Percentiles rank a stretch among this genome's conserved stretches.
Conservation (phyloP, 1,140 invertebrate species). For the Homalodisca vitripennis region DNA sequence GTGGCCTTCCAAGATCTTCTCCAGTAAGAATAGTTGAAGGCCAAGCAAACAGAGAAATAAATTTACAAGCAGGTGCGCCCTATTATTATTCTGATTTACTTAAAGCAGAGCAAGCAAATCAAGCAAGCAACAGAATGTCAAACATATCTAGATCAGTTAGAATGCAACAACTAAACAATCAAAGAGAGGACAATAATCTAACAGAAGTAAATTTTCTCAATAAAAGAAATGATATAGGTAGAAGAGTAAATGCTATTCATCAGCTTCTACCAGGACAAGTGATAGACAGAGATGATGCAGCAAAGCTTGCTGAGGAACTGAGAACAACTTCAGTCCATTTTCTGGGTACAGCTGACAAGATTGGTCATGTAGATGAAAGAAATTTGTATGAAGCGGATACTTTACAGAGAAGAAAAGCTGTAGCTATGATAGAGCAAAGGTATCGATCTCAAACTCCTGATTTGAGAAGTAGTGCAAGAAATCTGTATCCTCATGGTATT, state of each 20-base stretch:
- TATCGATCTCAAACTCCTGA: constrained; percentile 44
- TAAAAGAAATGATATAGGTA: constrained; percentile 69
- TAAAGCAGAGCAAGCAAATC: constrained; percentile 35
- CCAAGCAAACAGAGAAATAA: constrained; percentile 29
- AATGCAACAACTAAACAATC: constrained; percentile 60
- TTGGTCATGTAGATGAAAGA: constrained; percentile 68
- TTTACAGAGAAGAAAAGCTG: constrained; percentile 56
- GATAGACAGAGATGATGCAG: constrained; percentile 49
- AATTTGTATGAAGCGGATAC: constrained; percentile 73
- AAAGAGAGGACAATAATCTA: constrained; percentile 53
- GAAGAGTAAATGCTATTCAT: constrained; percentile 74
- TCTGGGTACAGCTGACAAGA: constrained; percentile 61
- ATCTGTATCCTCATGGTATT: constrained; percentile 53
- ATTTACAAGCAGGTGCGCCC: constrained; percentile 57
- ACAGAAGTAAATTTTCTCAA: constrained; percentile 48
- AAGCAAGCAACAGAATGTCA: not conserved
- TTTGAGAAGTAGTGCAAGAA: constrained; percentile 48
- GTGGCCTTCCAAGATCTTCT: constrained; percentile 19
- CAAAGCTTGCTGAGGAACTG: constrained; percentile 61
- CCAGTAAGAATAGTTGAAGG: constrained; percentile 41
- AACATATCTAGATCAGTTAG: constrained; percentile 41
- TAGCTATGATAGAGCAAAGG: constrained; percentile 42
- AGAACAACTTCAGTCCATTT: constrained; percentile 65
- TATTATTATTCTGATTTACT: constrained; percentile 86
- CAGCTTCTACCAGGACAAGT: constrained; percentile 12